These are phyloP conservation scores for Eulemur coronatus DNA, from an alignment of 2,797 vertebrate genomes.

Conservation along the genomic window DNA sequence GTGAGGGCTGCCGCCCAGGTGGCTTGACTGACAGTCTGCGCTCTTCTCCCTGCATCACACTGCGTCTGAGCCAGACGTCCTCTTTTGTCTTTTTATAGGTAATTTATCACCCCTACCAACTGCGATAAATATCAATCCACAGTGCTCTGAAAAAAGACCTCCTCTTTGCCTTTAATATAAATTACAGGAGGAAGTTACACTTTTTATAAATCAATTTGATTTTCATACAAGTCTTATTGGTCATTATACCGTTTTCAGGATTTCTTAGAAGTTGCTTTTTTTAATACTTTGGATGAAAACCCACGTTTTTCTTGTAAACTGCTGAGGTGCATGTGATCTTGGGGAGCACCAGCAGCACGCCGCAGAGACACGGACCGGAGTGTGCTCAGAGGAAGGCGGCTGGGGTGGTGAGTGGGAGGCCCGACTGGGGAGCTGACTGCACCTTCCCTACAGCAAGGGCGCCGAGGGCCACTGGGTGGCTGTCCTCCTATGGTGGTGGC, in stretches of 20 bases:
- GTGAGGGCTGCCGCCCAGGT: neutral
- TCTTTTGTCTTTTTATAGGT: neutral
- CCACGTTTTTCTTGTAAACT: rapidly evolving
- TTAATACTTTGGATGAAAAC: neutral
- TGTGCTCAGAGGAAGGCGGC: neutral
- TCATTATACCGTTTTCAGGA: neutral
- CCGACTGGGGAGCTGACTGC: rapidly evolving
- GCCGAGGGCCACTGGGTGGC: rapidly evolving
- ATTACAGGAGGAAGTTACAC: neutral
- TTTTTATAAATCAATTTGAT: neutral
- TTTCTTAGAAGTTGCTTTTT: neutral
- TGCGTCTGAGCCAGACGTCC: neutral
- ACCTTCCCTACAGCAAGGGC: neutral
- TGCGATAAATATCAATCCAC: neutral
- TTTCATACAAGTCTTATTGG: neutral
- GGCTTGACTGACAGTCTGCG: rapidly evolving
- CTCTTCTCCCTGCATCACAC: neutral
- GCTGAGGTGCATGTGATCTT: neutral
- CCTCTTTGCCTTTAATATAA: neutral
- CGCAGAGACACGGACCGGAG: rapidly evolving
- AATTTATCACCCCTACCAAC: neutral
- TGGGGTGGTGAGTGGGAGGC: neutral
- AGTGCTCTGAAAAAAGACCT: neutral
- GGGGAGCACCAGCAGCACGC: rapidly evolving
- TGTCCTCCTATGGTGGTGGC: neutral